Base-by-base conservation (phyloP, 2,888 invertebrate genomes). In the Pediacus dermestoides region DNA sequence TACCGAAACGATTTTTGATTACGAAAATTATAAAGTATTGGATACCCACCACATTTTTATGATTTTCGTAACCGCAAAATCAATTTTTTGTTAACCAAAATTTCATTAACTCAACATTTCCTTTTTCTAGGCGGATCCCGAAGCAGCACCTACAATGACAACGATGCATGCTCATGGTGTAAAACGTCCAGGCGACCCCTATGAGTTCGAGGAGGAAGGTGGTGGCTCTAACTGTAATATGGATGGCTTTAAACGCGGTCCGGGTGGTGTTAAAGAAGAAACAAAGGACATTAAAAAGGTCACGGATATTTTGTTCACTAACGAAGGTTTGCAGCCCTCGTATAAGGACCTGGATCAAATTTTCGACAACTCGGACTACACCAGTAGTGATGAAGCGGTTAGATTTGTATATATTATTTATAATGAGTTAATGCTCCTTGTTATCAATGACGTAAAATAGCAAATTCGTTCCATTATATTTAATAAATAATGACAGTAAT, bases 311-410 rank as follows among this genome's bases (percentile, higher is more conserved):
- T 74, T 91, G 18, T 90, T 84, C 64, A 90, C 90, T 26, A 88
- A 83, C 55, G 88, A 91, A 71, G 94, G 94, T 15, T 77, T 95
- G 18, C 87, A 87, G 67, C 85, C 91, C 26, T 88, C 89, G 26
- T 81, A 85, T 54, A 85, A 87, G 63, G 95, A 95, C 73, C 78
- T 95, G 53, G 94, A 95, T 62, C 89, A 94, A 68, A 85, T 95
- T 62, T 96, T 95, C 72, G 90, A 91, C 66, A 89, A 91, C 66
- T 89, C 89, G 0, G 89, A 89, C 72, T 87, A 88, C 62, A 88
- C 89, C 42, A 88, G 88, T 64, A 86, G 87, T 61, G 90, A 91
- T 70, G 91, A 90, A 76, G 80, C 85, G 68, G 88, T 88, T 75
- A 80, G 78, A 73, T 68, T 37, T 26, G 21, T 27, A 8, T 14